These are phyloP conservation scores for Sphaerophoria rueppellii DNA, from an alignment of 2,888 invertebrate genomes.

Conservation along the genomic window DNA sequence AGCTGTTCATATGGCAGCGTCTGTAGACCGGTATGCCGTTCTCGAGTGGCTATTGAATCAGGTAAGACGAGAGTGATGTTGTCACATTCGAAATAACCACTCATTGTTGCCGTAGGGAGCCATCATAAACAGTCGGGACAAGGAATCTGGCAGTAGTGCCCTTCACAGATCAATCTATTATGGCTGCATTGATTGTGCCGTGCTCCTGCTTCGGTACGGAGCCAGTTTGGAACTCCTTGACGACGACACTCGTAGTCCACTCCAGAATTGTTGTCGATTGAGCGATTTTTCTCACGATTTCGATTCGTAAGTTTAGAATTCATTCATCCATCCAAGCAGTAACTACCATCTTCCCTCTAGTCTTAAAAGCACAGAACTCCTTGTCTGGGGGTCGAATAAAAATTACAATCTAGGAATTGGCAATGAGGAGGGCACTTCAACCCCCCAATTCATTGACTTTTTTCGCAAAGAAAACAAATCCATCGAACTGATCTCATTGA, in stretches of 20 bases:
- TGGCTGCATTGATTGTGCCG: constrained; percentile 90
- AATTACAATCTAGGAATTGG: constrained; percentile 92
- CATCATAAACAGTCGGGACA: constrained; percentile 78
- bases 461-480: constrained; percentile 86
- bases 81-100: neutral
- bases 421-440: constrained; percentile 85
- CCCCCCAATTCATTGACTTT: constrained; percentile 87
- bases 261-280: constrained; percentile 79
- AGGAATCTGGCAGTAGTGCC: constrained; percentile 87
- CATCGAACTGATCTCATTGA: constrained; percentile 84
- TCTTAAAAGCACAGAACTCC: constrained; percentile 84
- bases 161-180: constrained; percentile 92
- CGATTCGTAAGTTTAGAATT: constrained; percentile 60
- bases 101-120: constrained; percentile 76
- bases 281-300: constrained; percentile 80
- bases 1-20: constrained; percentile 90
- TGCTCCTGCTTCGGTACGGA: constrained; percentile 87
- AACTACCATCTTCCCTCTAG: constrained; percentile 76
- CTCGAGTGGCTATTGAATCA: constrained; percentile 89
- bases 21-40: constrained; percentile 87
- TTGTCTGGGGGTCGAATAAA: constrained; percentile 93
- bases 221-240: constrained; percentile 79
- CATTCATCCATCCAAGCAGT: constrained; percentile 41
- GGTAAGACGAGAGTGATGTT: constrained; percentile 64
- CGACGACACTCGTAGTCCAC: constrained; percentile 78